Evolutionary conservation across 2,797 vertebrate genomes (phyloP).

Genomic region (Lycodopsis pacificus): DNA sequence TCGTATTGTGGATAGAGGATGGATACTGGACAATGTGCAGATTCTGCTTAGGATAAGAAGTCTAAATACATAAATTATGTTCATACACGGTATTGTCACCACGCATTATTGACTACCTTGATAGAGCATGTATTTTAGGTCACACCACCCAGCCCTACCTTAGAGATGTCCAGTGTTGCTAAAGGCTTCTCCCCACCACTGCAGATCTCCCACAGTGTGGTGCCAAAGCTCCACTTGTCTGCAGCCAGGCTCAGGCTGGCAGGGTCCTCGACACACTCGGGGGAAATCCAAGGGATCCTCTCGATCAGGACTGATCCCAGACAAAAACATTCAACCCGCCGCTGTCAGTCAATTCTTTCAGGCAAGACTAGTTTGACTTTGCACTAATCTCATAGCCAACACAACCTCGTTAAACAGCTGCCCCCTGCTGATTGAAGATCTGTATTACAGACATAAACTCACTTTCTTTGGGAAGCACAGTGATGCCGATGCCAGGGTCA

Average conservation of each 20-base stretch:
- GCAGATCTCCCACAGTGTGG: conserved; percentile 98
- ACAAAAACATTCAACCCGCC: conserved; percentile 22
- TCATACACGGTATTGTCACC: background rate
- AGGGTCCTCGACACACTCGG: conserved; percentile 92
- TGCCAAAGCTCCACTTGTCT: conserved; percentile 98
- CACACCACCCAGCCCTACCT: conserved; percentile 70
- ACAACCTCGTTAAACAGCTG: background rate
- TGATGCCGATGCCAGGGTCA: conserved; percentile 94
- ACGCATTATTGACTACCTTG: background rate
- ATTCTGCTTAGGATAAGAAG: background rate
- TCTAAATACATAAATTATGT: background rate
- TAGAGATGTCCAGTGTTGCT: conserved; percentile 88
- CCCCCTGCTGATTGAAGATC: conserved; percentile 34
- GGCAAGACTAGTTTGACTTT: background rate
- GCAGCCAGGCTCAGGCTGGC: conserved; percentile 88
- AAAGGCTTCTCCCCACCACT: conserved; percentile 95
- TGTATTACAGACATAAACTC: conserved; percentile 70
- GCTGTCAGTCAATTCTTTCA: background rate
- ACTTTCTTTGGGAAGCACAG: conserved; percentile 95
- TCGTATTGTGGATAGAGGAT: background rate
- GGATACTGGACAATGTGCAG: background rate
- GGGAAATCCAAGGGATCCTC: conserved; percentile 96
- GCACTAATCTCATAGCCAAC: background rate
- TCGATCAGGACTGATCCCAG: conserved; percentile 90
- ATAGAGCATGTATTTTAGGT: background rate